Percentiles rank a stretch among this genome's conserved stretches.
These are phyloP conservation scores for Ramphastos sulfuratus DNA, from an alignment of 2,113 vertebrate species.

Conservation along the genomic window DNA sequence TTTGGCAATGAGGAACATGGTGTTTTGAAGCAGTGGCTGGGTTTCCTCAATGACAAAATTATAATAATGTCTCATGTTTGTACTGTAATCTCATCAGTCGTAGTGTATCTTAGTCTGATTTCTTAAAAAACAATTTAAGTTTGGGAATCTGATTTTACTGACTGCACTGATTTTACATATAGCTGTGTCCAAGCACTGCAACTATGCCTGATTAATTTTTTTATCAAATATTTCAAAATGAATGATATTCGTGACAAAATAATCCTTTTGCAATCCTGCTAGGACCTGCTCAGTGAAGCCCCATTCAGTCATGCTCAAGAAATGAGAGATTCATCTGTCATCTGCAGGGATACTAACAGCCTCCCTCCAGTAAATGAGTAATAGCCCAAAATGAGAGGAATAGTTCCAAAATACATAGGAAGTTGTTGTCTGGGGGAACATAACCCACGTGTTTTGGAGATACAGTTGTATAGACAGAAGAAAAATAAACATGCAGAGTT, in stretches of 20 bases:
- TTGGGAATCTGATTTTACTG: not conserved
- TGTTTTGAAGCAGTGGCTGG: not conserved
- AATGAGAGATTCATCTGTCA: constrained; percentile 39
- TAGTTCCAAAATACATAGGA: constrained; percentile 8
- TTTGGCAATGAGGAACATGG: not conserved
- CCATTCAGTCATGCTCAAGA: constrained; percentile 31
- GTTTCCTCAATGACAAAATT: constrained; percentile 14
- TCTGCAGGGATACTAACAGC: not conserved
- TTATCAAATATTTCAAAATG: constrained; percentile 27
- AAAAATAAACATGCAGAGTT: constrained; percentile 49
- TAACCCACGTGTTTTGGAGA: not conserved
- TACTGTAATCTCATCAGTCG: not conserved
- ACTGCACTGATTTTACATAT: constrained; percentile 1
- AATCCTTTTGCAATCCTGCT: not conserved
- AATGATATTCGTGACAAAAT: constrained; percentile 4
- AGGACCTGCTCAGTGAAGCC: not conserved
- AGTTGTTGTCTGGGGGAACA: constrained; percentile 21
- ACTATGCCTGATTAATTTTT: not conserved
- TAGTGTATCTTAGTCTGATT: not conserved
- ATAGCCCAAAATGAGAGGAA: not conserved
- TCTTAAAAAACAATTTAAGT: not conserved
- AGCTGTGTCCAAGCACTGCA: not conserved
- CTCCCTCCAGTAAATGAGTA: constrained; percentile 10
- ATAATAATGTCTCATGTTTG: not conserved
- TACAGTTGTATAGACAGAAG: constrained; percentile 3